Evolutionary conservation across 2,888 invertebrate species (phyloP).

Genomic region (Empis stercorea): DNA sequence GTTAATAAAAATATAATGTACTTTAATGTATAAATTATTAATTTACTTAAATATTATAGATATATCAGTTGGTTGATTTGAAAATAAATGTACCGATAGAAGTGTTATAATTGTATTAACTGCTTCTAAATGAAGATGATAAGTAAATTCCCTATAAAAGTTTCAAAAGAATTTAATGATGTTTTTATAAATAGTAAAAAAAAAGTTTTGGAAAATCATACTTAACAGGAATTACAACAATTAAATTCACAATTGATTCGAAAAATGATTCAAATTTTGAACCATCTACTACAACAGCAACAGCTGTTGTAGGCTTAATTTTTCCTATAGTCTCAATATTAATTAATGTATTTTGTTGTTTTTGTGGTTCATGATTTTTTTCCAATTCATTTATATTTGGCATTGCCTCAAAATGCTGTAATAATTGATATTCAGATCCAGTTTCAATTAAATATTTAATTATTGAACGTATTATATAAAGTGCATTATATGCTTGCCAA

Average conservation of each 20-base stretch:
- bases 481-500: constrained; percentile 89
- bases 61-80: constrained; percentile 54
- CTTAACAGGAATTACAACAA: constrained; percentile 36
- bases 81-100: constrained; percentile 78
- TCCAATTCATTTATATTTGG: constrained; percentile 28
- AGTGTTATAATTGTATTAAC: constrained; percentile 75
- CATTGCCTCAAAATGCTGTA: constrained; percentile 63
- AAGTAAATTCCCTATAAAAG: constrained; percentile 64
- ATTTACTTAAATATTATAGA: constrained; percentile 43
- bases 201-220: constrained; percentile 12
- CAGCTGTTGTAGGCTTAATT: neutral
- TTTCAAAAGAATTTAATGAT: neutral
- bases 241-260: constrained; percentile 34
- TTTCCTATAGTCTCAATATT: constrained; percentile 18
- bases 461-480: constrained; percentile 77
- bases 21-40: constrained; percentile 1
- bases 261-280: constrained; percentile 35
- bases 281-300: constrained; percentile 28
- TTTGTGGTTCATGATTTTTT: constrained; percentile 18
- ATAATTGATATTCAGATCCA: constrained; percentile 75
- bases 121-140: constrained; percentile 74
- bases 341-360: constrained; percentile 17
- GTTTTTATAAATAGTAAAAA: neutral
- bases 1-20: neutral
- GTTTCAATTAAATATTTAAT: constrained; percentile 84